Evolutionary conservation across 2,888 invertebrate species (phyloP).

Genomic region (Cotesia congregata): DNA sequence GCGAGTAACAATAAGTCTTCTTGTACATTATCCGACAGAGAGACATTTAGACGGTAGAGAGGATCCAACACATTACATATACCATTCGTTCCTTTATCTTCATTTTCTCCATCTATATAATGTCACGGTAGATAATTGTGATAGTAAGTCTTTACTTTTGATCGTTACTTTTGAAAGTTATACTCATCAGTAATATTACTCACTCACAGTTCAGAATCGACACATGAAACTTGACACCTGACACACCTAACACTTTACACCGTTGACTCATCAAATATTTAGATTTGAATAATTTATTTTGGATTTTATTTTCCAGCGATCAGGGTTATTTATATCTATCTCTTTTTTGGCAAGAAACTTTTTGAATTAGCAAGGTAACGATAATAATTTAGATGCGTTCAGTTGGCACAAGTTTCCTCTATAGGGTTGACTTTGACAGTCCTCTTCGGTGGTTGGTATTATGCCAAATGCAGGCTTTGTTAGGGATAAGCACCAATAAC

Average conservation of each 20-base stretch:
- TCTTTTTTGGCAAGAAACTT: not conserved
- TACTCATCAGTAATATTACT: not conserved
- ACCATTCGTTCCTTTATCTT: not conserved
- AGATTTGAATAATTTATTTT: conserved; percentile 3
- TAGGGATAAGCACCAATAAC: not conserved
- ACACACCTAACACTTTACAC: not conserved
- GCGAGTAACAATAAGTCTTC: conserved; percentile 12
- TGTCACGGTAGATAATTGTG: not conserved
- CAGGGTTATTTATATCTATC: not conserved
- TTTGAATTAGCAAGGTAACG: conserved; percentile 55
- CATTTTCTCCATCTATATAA: not conserved
- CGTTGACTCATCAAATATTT: not conserved
- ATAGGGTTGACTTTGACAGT: conserved; percentile 46
- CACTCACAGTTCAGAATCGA: not conserved
- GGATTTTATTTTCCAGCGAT: not conserved
- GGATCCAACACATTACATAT: not conserved
- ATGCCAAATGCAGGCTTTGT: not conserved
- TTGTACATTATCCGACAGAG: not conserved
- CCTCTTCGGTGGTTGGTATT: conserved; percentile 47
- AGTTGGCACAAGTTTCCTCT: conserved; percentile 55
- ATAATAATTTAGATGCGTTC: conserved; percentile 63
- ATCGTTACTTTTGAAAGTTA: not conserved
- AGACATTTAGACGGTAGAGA: not conserved
- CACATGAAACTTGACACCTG: not conserved
- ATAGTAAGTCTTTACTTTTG: not conserved